Conservation (phyloP, 2,113 vertebrate species). For the Halcyon senegalensis region DNA sequence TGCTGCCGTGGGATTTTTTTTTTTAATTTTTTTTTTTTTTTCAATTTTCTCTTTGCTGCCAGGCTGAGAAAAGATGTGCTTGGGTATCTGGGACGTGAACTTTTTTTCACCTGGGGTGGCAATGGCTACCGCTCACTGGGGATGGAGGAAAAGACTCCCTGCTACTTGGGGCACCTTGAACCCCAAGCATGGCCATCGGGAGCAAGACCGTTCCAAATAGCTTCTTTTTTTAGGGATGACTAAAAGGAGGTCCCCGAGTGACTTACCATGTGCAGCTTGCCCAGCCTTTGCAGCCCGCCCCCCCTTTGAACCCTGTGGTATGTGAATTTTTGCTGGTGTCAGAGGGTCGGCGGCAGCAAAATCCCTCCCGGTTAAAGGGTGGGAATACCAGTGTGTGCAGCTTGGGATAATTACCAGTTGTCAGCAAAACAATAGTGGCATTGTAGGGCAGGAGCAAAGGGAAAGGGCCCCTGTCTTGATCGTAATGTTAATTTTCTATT, state of each 20-base stretch:
- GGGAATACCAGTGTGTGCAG: conserved; percentile 66
- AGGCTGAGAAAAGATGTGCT: not conserved
- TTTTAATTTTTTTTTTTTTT: no score
- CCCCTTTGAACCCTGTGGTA: conserved; percentile 56
- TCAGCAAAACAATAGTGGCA: conserved; percentile 68
- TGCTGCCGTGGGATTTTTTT: not conserved
- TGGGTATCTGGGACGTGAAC: not conserved
- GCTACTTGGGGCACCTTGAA: not conserved
- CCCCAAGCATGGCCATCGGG: accelerated
- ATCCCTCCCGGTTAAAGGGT: conserved; percentile 54
- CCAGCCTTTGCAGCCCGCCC: not conserved
- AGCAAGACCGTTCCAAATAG: not conserved
- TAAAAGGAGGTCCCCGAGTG: not conserved
- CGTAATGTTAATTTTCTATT: conserved; percentile 65
- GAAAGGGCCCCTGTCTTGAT: conserved; percentile 52
- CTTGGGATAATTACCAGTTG: conserved; percentile 73
- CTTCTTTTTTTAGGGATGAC: not conserved
- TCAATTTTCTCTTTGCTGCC: not conserved
- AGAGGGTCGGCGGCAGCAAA: conserved; percentile 43
- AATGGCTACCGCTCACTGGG: accelerated
- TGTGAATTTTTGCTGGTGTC: conserved; percentile 64
- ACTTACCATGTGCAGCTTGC: accelerated
- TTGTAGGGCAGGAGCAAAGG: conserved; percentile 58
- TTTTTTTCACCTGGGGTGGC: not conserved
- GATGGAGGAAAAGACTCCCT: not conserved